Base-by-base conservation (phyloP, 2,797 vertebrate species). In the Mormyrus hasselquistii region DNA sequence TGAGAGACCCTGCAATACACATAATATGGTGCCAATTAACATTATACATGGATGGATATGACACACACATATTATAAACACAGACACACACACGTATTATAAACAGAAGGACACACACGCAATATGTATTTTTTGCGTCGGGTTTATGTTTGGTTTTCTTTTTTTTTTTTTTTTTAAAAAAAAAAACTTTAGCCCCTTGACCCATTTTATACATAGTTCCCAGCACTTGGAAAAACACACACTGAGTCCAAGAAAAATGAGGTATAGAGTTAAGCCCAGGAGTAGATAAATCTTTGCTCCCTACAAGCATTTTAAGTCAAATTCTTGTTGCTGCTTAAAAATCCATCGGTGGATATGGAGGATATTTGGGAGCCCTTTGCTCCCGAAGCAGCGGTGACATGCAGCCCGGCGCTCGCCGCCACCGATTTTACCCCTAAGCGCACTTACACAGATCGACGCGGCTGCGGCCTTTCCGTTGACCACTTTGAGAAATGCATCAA, bases 391-490 rank as follows among this genome's bases (percentile, higher is more conserved):
- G 87, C 38, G 57, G 88, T 53, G 59, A 88, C 76, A 69, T 62
- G 44, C 57, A 34, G 3, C 65, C 55, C 87, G 88, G 44, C 38
- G 87, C 89, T 91, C 90, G 89, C 90, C 88, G 91, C 90, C 12
- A 92, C 91, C 89, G 92, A 94, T 91, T 92, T 90, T 91, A 93
- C 93, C 93, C 91, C 65, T 79, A 86, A 89, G 90, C 88, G 12
- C 88, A 92, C 91, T 93, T 95, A 95, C 95, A 96, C 95, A 96
- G 94, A 96, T 96, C 96, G 95, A 94, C 94, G 91, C 90, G 95
- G 95, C 95, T 95, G 95, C 93, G 95, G 94, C 92, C 92, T 79
- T 90, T 95, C 93, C 95, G 94, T 93, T 95, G 94, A 95, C 93
- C 92, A 76, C 91, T 89, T 94, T 89, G 91, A 94, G 94, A 95